Evolutionary conservation across 35 echinoderm and acorn worm species (phyloP).

Genomic region (Patiria miniata): DNA sequence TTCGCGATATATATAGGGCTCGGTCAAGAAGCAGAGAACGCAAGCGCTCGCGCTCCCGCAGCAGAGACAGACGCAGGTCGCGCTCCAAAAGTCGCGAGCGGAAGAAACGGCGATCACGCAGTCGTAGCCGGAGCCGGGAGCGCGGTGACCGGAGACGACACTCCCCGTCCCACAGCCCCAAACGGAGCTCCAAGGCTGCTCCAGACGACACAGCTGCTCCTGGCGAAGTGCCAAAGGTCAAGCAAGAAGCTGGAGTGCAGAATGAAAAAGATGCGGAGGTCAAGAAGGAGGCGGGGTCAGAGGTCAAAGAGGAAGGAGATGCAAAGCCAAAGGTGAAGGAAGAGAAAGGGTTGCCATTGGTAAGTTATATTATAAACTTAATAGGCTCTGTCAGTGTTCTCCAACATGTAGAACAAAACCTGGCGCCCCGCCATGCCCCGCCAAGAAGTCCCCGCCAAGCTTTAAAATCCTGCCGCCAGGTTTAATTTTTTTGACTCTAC

Average conservation of each 20-base stretch:
- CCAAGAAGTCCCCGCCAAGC: too few species aligned
- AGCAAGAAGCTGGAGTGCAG: slow-evolving; percentile 15
- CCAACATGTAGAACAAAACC: too few species aligned
- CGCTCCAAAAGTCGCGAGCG: slow-evolving; percentile 32
- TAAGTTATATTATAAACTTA: slow-evolving; percentile 26
- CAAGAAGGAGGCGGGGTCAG: slow-evolving; percentile 13
- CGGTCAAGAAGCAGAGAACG: slow-evolving; percentile 31
- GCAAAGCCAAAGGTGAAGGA: slow-evolving; percentile 44
- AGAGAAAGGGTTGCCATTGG: slow-evolving; percentile 55
- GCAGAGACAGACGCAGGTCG: slow-evolving; percentile 30
- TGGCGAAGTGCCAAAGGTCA: slow-evolving; percentile 16
- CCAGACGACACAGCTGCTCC: neutral
- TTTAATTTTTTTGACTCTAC: too few species aligned
- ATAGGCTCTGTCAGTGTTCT: neutral
- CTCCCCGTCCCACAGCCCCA: neutral
- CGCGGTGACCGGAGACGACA: slow-evolving; percentile 22
- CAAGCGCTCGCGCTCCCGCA: slow-evolving; percentile 48
- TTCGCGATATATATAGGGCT: neutral
- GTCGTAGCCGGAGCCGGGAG: slow-evolving; percentile 6
- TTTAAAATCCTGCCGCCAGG: too few species aligned
- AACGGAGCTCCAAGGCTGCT: neutral
- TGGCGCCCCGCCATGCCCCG: too few species aligned
- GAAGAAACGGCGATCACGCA: slow-evolving; percentile 24
- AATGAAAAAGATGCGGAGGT: slow-evolving; percentile 18
- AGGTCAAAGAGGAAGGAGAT: slow-evolving; percentile 52